Percentiles rank a stretch among this genome's conserved stretches.
phyloP scores from a whole-genome alignment of 2,113 vertebrate species.

The Ageneiosus marmoratus region DNA sequence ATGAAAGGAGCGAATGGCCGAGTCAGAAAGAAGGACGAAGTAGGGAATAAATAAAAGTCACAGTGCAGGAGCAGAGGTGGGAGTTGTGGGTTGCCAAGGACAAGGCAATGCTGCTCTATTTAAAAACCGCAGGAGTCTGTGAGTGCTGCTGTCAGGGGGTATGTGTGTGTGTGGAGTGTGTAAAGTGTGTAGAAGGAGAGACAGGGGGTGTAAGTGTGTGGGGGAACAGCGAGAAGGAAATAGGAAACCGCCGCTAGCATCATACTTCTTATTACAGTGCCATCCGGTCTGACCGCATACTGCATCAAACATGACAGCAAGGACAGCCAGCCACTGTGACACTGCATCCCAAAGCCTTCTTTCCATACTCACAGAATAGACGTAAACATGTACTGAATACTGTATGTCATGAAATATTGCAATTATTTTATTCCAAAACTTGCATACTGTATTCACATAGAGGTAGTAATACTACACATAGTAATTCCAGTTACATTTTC shows the following conservation, averaged over 20 bases:
- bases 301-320: constrained; percentile 34
- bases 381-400: neutral
- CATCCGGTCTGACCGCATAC: constrained; percentile 37
- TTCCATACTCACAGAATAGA: neutral
- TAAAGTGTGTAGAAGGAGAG: constrained; percentile 34
- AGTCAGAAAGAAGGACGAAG: constrained; percentile 42
- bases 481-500: neutral
- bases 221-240: constrained; percentile 35
- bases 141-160: constrained; percentile 26
- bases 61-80: constrained; percentile 44
- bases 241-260: constrained; percentile 42
- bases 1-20: constrained; percentile 29
- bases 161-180: constrained; percentile 36
- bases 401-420: neutral
- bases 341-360: neutral
- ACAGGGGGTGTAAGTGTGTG: constrained; percentile 37
- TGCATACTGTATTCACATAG: neutral
- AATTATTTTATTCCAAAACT: neutral
- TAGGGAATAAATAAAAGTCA: constrained; percentile 18
- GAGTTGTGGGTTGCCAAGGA: constrained; percentile 40
- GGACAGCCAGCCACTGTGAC: constrained; percentile 11
- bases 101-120: constrained; percentile 51
- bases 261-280: constrained; percentile 42
- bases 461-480: no score
- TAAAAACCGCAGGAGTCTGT: constrained; percentile 48